Percentiles rank a stretch among this genome's conserved stretches.
phyloP scores from a whole-genome alignment of 2,797 vertebrate genomes.

The Euphonia xanthogaster region DNA sequence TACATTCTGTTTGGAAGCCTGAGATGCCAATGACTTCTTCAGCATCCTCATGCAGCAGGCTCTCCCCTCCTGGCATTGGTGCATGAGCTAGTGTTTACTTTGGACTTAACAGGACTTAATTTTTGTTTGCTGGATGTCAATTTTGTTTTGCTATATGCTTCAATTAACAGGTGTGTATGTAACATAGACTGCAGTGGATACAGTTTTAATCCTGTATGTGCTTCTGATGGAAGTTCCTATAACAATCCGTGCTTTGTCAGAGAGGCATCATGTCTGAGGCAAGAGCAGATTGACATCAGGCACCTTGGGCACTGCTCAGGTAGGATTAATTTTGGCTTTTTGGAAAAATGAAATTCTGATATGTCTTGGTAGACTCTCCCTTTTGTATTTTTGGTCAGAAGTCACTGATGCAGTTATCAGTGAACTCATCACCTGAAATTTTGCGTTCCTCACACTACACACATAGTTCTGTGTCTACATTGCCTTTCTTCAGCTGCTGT shows the following conservation, averaged over 20 bases:
- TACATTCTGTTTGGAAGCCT: background rate
- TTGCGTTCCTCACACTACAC: background rate
- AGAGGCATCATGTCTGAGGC: constrained; percentile 93
- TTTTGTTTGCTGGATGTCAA: background rate
- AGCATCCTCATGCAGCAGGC: rapidly evolving
- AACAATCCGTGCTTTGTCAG: constrained; percentile 94
- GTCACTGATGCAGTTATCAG: background rate
- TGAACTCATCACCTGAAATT: background rate
- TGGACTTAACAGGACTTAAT: background rate
- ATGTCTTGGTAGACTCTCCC: background rate
- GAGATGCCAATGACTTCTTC: background rate
- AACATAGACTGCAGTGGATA: constrained; percentile 97
- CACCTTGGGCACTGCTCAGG: constrained; percentile 92
- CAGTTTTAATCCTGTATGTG: constrained; percentile 93
- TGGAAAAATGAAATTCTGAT: background rate
- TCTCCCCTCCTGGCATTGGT: background rate
- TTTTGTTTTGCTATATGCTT: constrained; percentile 18
- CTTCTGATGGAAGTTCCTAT: constrained; percentile 92
- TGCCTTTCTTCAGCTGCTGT: background rate
- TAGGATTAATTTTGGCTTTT: constrained; percentile 46
- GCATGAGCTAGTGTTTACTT: background rate
- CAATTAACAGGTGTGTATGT: constrained; percentile 88
- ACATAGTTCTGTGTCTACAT: background rate
- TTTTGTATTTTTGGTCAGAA: background rate
- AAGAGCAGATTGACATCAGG: constrained; percentile 94